Conservation (phyloP, 2,888 invertebrate genomes). For the Drosophila differens region DNA sequence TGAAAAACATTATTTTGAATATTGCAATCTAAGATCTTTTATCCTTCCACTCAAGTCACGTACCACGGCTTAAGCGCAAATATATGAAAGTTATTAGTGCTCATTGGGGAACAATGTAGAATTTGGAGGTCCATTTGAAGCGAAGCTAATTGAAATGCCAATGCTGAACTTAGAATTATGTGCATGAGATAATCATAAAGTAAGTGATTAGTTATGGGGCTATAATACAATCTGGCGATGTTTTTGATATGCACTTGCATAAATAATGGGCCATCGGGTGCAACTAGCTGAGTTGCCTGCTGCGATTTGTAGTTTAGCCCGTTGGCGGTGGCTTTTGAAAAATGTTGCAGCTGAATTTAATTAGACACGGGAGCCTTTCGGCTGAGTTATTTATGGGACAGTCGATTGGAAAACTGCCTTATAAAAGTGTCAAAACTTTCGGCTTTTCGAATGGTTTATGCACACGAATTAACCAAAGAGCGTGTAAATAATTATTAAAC, state of each 20-base stretch:
- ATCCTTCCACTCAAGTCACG: constrained; percentile 19
- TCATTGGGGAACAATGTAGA: constrained; percentile 10
- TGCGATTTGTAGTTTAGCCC: constrained; percentile 35
- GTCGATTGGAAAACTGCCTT: constrained; percentile 69
- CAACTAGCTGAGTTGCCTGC: constrained; percentile 32
- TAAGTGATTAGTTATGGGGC: constrained; percentile 52
- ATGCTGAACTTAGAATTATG: constrained; percentile 8
- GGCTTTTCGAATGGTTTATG: constrained; percentile 68
- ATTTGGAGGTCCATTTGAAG: neutral
- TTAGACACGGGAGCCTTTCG: constrained; percentile 72
- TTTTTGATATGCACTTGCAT: constrained; percentile 45
- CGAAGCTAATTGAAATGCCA: constrained; percentile 34
- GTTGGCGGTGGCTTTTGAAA: constrained; percentile 57
- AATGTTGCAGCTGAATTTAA: constrained; percentile 58
- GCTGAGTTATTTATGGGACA: constrained; percentile 79
- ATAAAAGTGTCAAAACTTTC: constrained; percentile 81
- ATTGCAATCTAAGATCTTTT: neutral
- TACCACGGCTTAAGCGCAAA: constrained; percentile 4
- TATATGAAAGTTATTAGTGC: constrained; percentile 3
- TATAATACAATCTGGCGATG: constrained; percentile 45
- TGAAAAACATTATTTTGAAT: neutral
- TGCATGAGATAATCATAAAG: constrained; percentile 40
- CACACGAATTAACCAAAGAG: constrained; percentile 59
- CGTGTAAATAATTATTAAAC: constrained; percentile 72
- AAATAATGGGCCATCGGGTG: constrained; percentile 46